These are phyloP conservation scores for Aleadryas rufinucha DNA, from an alignment of 2,113 vertebrate species.

Conservation along the genomic window DNA sequence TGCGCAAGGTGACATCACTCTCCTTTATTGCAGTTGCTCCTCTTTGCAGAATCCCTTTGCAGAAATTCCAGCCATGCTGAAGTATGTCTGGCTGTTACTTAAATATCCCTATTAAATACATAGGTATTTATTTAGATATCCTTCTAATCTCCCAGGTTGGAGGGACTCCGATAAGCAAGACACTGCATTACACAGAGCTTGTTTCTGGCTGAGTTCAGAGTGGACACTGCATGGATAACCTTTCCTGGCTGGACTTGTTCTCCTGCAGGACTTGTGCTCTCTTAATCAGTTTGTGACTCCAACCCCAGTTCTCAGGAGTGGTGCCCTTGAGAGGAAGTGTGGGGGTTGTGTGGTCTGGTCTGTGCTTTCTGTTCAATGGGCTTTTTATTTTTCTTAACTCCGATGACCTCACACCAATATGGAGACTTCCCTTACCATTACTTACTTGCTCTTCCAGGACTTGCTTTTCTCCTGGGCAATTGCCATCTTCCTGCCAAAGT, in stretches of 20 bases:
- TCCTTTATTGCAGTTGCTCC: not conserved
- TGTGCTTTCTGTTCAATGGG: not conserved
- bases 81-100: not conserved
- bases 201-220: not conserved
- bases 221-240: not conserved
- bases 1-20: not conserved
- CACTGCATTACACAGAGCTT: not conserved
- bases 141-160: not conserved
- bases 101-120: not conserved
- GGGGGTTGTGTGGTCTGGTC: not conserved
- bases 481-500: not conserved
- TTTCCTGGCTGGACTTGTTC: not conserved
- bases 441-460: not conserved
- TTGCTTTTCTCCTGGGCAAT: not conserved
- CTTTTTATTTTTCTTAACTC: not conserved
- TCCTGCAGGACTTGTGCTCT: not conserved
- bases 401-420: not conserved
- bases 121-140: not conserved
- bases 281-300: not conserved
- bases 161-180: too few relatives aligned
- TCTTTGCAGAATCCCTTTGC: not conserved
- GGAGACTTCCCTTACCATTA: not conserved
- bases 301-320: not conserved
- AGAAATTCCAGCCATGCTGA: not conserved
- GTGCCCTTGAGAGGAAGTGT: not conserved